Evolutionary conservation across 2,888 invertebrate species (phyloP).

Genomic region (Ypsolopha sequella): DNA sequence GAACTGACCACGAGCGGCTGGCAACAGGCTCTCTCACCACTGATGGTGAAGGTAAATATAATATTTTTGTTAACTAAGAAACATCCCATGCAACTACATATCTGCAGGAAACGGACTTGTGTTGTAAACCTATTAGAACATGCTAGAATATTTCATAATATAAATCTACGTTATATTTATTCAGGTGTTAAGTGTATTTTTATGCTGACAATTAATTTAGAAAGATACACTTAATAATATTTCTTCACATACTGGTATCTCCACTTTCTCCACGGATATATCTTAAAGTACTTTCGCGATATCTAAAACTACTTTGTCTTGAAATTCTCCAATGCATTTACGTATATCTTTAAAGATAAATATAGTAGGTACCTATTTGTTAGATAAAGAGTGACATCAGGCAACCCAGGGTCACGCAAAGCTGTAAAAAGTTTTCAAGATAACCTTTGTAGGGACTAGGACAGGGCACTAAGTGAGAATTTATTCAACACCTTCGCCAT

Average conservation of each 20-base stretch:
- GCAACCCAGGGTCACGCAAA: neutral
- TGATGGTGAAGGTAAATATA: slow-evolving; percentile 82
- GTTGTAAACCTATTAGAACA: too few species aligned
- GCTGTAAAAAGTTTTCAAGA: neutral
- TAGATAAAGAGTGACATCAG: neutral
- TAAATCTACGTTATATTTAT: too few species aligned
- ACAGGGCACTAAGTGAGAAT: neutral
- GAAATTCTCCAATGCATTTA: neutral
- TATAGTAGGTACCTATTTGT: neutral
- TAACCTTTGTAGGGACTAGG: neutral
- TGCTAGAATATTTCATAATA: too few species aligned
- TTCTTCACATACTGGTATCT: neutral
- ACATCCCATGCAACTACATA: neutral
- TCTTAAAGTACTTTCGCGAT: neutral
- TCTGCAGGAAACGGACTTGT: neutral
- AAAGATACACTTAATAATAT: too few species aligned
- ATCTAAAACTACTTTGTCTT: neutral
- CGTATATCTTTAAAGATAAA: neutral
- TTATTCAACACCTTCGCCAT: too few species aligned
- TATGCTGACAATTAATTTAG: too few species aligned
- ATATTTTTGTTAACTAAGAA: neutral
- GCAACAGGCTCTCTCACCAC: slow-evolving; percentile 83
- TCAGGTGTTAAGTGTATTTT: too few species aligned
- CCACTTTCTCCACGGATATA: neutral
- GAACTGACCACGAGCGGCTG: slow-evolving; percentile 72